Base-by-base conservation (phyloP, 2,797 vertebrate species). In the Rachycentron canadum region DNA sequence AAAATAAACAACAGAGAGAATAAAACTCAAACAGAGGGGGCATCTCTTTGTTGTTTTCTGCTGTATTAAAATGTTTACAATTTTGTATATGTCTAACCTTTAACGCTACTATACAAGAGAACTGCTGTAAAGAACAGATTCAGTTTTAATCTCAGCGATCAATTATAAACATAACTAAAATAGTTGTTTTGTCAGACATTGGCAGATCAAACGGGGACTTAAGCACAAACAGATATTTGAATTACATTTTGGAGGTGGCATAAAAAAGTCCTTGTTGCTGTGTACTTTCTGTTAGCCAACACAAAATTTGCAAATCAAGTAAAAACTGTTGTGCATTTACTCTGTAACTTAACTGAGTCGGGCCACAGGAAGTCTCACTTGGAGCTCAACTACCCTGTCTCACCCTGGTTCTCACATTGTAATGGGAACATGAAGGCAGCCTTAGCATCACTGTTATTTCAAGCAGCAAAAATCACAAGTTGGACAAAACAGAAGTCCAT, bases 351-450 rank as follows among this genome's bases (percentile, higher is more conserved):
- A 32, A 5, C 12, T 13, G 13, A 65, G 10, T 12, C 5, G 12
- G 57, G 26, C 32, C 40, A 30, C 19, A 12, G 25, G 25, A 23
- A 32, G 56, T 64, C 73, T 40, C 45, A 53, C 58, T 19, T 52
- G 21, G 26, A 69, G 56, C 53, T 64, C 53, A 73, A 40, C 58
- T 63, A 43, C 36, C 52, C 32, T 38, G 60, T 40, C 43, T 17
- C 57, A 47, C 65, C 80, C 59, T 41, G 65, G 23, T 53, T 49
- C 40, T 56, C 55, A 69, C 40, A 68, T 25, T 55, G 49, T 73
- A 80, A 83, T 67, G 38, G 55, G 57, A 28, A 72, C 60, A 55
- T 64, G 66, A 83, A 82, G 36, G 81, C 57, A 84, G 71, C 70
- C 41, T 61, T 34, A 28, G 50, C 47, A 57, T 73, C 17, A 17